phyloP scores from a whole-genome alignment of 2,888 invertebrate species.

The Pedicia rivosa region DNA sequence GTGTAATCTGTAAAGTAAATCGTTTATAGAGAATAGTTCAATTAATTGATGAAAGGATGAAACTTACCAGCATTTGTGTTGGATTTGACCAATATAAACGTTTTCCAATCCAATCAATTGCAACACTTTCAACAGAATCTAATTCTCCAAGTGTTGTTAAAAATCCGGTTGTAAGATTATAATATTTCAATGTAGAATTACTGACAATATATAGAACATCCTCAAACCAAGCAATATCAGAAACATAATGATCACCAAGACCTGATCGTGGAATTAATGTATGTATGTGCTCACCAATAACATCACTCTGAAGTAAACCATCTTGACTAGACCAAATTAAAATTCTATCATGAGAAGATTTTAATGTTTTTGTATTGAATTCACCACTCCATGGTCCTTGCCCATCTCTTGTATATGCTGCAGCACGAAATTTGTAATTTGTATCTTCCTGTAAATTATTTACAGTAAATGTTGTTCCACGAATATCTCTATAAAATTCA shows the following conservation, averaged over 20 bases:
- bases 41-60: too few species aligned
- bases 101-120: slow-evolving; percentile 81
- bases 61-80: slow-evolving; percentile 64
- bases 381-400: slow-evolving; percentile 66
- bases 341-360: slow-evolving; percentile 22
- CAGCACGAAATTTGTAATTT: slow-evolving; percentile 60
- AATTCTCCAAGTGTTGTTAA: slow-evolving; percentile 31
- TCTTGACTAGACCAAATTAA: slow-evolving; percentile 62
- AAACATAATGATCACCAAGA: slow-evolving; percentile 43
- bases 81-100: slow-evolving; percentile 85
- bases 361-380: slow-evolving; percentile 55
- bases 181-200: slow-evolving; percentile 53
- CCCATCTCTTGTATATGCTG: slow-evolving; percentile 60
- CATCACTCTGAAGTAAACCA: slow-evolving; percentile 64
- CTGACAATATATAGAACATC: slow-evolving; percentile 60
- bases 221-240: slow-evolving; percentile 62
- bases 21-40: too few species aligned
- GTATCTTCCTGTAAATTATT: slow-evolving; percentile 56
- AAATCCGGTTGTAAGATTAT: slow-evolving; percentile 38
- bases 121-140: slow-evolving; percentile 59
- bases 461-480: slow-evolving; percentile 45
- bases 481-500: slow-evolving; percentile 29
- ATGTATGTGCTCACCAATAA: slow-evolving; percentile 60
- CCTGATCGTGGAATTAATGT: slow-evolving; percentile 44
- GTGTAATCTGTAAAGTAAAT: slow-evolving; percentile 32